phyloP scores from a whole-genome alignment of 2,888 invertebrate genomes.

The Heteromyza rotundicornis region DNA sequence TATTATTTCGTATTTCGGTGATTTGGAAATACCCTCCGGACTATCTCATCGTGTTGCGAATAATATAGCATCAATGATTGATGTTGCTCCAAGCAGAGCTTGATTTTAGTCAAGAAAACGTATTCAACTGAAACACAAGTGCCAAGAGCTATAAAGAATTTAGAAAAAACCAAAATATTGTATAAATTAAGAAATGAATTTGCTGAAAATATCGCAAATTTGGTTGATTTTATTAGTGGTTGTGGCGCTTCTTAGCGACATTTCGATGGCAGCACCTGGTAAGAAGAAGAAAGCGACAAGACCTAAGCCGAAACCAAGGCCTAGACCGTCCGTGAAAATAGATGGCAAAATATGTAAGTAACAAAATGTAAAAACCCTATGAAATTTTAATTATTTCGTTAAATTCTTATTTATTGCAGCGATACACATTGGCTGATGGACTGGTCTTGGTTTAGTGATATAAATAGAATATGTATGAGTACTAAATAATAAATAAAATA shows the following conservation, averaged over 20 bases:
- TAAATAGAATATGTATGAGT: too few species aligned
- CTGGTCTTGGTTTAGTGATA: too few species aligned
- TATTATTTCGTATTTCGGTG: background rate
- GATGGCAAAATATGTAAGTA: background rate
- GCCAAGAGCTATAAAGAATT: background rate
- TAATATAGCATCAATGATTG: too few species aligned
- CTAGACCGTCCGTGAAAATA: background rate
- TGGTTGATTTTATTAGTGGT: background rate
- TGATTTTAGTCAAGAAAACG: background rate
- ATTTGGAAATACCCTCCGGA: slow-evolving; percentile 1
- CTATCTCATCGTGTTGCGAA: background rate
- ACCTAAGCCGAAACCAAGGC: slow-evolving; percentile 7
- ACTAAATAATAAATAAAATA: too few species aligned
- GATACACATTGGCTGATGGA: slow-evolving; percentile 8
- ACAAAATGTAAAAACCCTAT: too few species aligned
- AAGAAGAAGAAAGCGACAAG: background rate
- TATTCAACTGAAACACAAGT: background rate
- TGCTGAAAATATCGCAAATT: slow-evolving; percentile 2
- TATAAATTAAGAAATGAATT: slow-evolving; percentile 5
- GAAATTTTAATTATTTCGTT: background rate
- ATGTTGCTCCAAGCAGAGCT: background rate
- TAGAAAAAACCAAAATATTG: background rate
- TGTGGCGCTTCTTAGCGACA: background rate
- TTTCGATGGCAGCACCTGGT: background rate
- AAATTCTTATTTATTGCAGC: background rate